phyloP scores from a whole-genome alignment of 2,113 vertebrate genomes.

The Myrmecophaga tridactyla region DNA sequence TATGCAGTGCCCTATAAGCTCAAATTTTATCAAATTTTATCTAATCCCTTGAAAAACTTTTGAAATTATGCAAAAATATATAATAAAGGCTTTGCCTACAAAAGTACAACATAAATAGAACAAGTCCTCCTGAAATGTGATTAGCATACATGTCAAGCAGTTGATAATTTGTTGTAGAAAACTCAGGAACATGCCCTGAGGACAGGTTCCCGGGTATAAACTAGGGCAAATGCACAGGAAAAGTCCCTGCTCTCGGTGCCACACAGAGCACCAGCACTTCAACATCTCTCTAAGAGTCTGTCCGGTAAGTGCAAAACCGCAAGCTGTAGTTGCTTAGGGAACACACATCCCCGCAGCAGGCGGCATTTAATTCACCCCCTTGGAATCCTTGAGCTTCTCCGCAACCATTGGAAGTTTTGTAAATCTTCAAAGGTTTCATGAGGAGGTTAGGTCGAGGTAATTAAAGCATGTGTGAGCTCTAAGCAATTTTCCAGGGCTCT shows the following conservation, averaged over 20 bases:
- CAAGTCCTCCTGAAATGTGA: conserved; percentile 90
- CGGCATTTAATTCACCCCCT: conserved; percentile 93
- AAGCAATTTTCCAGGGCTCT: too few relatives aligned
- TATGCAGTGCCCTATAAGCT: background rate
- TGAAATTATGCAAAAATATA: conserved; percentile 89
- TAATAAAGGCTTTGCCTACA: conserved; percentile 88
- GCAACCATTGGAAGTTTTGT: conserved; percentile 99
- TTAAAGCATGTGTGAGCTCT: conserved; percentile 89
- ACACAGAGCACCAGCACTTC: background rate
- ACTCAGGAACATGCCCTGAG: conserved; percentile 66
- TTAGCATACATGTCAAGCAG: conserved; percentile 79
- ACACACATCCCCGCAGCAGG: background rate
- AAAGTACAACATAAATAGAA: conserved; percentile 89
- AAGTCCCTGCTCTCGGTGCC: conserved; percentile 62
- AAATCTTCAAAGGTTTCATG: conserved; percentile 98
- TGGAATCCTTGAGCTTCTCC: conserved; percentile 98
- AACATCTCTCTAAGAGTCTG: conserved; percentile 65
- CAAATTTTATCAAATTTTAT: background rate
- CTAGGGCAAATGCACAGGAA: conserved; percentile 4
- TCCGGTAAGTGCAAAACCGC: conserved; percentile 80
- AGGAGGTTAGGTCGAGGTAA: conserved; percentile 96
- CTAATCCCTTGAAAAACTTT: too few relatives aligned
- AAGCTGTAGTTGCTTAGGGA: conserved; percentile 74
- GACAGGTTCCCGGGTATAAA: background rate
- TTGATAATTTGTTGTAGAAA: conserved; percentile 80